These are phyloP conservation scores for Cryptoleucopteryx plumbea DNA, from an alignment of 2,113 vertebrate genomes.

Conservation along the genomic window DNA sequence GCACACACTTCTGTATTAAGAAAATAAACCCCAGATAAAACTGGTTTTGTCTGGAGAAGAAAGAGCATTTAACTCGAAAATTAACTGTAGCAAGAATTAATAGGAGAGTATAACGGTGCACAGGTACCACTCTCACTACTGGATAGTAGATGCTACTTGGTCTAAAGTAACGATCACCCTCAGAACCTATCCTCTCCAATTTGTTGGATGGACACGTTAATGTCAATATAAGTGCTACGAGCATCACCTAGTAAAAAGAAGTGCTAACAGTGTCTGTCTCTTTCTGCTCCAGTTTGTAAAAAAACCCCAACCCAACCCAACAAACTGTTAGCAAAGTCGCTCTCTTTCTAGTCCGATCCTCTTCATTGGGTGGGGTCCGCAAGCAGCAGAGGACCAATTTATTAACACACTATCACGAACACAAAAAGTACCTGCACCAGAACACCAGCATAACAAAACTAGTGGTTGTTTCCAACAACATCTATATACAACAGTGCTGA, in stretches of 20 bases:
- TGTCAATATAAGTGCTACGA: background rate
- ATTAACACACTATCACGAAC: background rate
- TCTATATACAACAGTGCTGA: background rate
- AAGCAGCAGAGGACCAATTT: background rate
- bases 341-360: background rate
- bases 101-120: background rate
- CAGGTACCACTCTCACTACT: background rate
- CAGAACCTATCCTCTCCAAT: background rate
- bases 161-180: background rate
- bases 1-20: background rate
- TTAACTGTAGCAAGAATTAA: background rate
- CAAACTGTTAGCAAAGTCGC: background rate
- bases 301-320: background rate
- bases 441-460: background rate
- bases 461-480: background rate
- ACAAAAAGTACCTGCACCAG: background rate
- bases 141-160: background rate
- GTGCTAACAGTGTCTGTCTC: background rate
- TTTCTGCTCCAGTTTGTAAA: background rate
- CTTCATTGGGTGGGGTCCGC: background rate
- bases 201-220: background rate
- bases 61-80: background rate
- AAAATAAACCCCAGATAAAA: background rate
- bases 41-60: background rate
- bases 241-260: background rate